Conservation (phyloP, 2,113 vertebrate genomes). For the Notothenia rossii region DNA sequence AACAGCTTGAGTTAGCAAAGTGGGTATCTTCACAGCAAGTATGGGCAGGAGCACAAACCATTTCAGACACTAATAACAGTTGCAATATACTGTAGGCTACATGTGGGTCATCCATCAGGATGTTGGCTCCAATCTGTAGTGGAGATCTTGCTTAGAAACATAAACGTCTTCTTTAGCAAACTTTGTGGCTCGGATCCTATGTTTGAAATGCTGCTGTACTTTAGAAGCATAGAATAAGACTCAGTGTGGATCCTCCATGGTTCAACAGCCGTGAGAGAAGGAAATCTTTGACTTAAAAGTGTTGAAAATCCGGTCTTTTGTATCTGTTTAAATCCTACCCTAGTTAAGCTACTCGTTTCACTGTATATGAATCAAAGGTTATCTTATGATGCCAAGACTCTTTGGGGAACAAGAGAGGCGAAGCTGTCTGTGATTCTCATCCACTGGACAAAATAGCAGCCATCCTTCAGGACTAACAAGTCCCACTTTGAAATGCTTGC, state of each 20-base stretch:
- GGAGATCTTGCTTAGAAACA: conserved; percentile 2
- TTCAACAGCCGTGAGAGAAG: conserved; percentile 34
- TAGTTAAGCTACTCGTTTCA: conserved; percentile 56
- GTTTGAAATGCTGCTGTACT: conserved; percentile 6
- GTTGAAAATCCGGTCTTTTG: conserved; percentile 58
- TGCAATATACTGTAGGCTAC: background rate
- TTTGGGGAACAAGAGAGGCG: conserved; percentile 30
- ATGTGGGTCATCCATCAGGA: background rate
- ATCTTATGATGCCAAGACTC: conserved; percentile 53
- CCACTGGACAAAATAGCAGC: conserved; percentile 51
- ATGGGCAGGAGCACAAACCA: background rate
- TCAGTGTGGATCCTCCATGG: conserved; percentile 21
- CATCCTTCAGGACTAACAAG: conserved; percentile 48
- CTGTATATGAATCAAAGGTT: conserved; percentile 61
- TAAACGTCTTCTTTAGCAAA: background rate
- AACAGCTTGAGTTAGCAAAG: background rate
- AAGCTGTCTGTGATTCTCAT: conserved; percentile 44
- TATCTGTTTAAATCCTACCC: conserved; percentile 57
- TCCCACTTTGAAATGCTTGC: conserved; percentile 35
- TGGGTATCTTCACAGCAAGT: background rate
- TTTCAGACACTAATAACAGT: background rate
- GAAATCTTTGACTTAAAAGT: conserved; percentile 56
- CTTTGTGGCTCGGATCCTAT: conserved; percentile 12
- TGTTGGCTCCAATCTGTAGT: background rate
- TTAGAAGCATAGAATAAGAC: conserved; percentile 12